Conservation (phyloP, 2,113 vertebrate species). For the Vulpes vulpes region DNA sequence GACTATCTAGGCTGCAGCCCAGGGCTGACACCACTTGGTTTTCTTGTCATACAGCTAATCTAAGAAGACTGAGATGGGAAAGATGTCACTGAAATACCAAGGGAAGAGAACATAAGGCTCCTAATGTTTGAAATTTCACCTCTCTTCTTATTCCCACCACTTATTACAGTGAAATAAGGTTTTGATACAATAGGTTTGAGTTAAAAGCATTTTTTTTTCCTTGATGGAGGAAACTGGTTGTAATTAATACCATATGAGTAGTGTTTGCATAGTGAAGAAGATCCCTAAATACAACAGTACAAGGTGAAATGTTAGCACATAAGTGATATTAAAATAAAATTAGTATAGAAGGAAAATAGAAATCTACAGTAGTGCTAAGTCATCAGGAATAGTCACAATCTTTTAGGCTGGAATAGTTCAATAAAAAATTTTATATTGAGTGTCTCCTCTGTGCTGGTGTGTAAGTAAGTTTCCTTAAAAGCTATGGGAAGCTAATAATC, state of each 20-base stretch:
- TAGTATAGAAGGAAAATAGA: neutral
- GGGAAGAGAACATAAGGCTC: neutral
- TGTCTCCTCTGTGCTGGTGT: neutral
- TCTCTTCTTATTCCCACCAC: neutral
- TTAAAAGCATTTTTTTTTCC: constrained; percentile 46
- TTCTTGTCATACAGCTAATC: neutral
- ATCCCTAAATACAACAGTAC: neutral
- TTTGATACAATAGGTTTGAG: constrained; percentile 4
- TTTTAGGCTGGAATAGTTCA: constrained; percentile 12
- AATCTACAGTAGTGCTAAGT: neutral
- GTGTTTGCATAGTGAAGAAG: constrained; percentile 4
- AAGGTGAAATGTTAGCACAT: neutral
- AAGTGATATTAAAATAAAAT: neutral
- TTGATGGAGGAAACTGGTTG: constrained; percentile 51
- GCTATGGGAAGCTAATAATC: neutral
- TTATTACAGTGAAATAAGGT: constrained; percentile 12
- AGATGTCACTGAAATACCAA: neutral
- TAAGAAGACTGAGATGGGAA: neutral
- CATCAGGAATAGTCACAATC: neutral
- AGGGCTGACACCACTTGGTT: neutral
- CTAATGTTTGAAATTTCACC: constrained; percentile 4
- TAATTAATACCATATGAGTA: constrained; percentile 51
- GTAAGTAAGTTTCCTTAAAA: neutral
- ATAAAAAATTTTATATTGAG: neutral
- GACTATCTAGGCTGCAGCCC: neutral